phyloP scores from a whole-genome alignment of 2,113 vertebrate genomes.

The Leuciscus idus region DNA sequence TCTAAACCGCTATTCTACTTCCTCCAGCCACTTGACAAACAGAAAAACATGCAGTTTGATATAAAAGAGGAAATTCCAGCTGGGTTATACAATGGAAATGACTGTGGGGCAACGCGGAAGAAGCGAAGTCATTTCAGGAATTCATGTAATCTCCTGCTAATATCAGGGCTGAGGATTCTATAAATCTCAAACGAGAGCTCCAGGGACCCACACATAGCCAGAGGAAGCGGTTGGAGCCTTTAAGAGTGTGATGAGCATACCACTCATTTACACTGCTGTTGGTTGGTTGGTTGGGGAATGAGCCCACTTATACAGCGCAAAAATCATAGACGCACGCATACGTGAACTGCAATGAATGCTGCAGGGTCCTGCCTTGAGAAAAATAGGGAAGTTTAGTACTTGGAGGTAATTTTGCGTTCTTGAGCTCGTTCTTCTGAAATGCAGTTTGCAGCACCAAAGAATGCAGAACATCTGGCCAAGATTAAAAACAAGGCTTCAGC shows the following conservation, averaged over 20 bases:
- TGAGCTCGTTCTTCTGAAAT: slow-evolving; percentile 28
- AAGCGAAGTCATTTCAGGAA: slow-evolving; percentile 57
- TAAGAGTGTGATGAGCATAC: slow-evolving; percentile 7
- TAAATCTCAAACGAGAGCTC: slow-evolving; percentile 47
- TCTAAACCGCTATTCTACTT: slow-evolving; percentile 34
- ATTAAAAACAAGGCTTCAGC: slow-evolving; percentile 42
- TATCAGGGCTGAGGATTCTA: slow-evolving; percentile 36
- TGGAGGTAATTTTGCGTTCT: slow-evolving; percentile 4
- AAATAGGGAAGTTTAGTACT: slow-evolving; percentile 4
- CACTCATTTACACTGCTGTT: slow-evolving; percentile 8
- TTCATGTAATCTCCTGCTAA: slow-evolving; percentile 58
- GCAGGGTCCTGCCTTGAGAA: neutral
- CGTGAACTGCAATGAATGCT: slow-evolving; percentile 5
- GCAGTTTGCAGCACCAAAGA: slow-evolving; percentile 38
- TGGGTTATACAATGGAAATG: slow-evolving; percentile 62
- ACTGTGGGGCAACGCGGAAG: slow-evolving; percentile 57
- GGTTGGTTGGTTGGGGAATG: neutral
- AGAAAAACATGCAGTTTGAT: slow-evolving; percentile 56
- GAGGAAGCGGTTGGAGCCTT: neutral
- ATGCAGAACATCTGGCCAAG: slow-evolving; percentile 52
- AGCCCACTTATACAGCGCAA: neutral
- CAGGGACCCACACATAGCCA: slow-evolving; percentile 27
- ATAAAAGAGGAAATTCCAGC: slow-evolving; percentile 64
- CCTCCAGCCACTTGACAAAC: slow-evolving; percentile 53
- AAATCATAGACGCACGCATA: neutral